Evolutionary conservation across 2,113 vertebrate species (phyloP).

Genomic region (Osmerus mordax): DNA sequence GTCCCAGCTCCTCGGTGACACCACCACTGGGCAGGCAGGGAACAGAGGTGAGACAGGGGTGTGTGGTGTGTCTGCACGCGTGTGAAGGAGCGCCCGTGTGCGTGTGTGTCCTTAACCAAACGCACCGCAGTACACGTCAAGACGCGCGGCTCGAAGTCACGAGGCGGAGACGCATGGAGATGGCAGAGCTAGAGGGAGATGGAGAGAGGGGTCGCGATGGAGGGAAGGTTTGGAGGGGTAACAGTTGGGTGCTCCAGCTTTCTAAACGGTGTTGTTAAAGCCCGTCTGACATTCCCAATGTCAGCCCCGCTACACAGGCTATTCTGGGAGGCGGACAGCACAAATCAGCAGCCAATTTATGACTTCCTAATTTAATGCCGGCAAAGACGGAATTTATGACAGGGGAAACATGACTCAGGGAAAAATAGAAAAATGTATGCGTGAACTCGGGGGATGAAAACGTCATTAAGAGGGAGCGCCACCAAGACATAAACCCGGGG

Average conservation of each 20-base stretch:
- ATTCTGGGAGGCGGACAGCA: slow-evolving; percentile 29
- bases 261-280: background rate
- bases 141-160: background rate
- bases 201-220: background rate
- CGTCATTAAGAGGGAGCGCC: slow-evolving; percentile 52
- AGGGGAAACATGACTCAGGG: slow-evolving; percentile 32
- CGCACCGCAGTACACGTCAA: background rate
- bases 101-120: background rate
- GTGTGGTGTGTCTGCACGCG: background rate
- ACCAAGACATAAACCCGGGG: slow-evolving; percentile 44
- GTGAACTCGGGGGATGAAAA: slow-evolving; percentile 39
- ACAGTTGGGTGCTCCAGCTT: background rate
- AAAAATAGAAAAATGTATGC: slow-evolving; percentile 38
- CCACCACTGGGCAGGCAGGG: slow-evolving; percentile 23
- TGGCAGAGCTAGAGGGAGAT: background rate
- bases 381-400: slow-evolving; percentile 40
- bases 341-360: slow-evolving; percentile 48
- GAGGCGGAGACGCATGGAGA: too few relatives aligned
- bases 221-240: background rate
- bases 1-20: slow-evolving; percentile 32
- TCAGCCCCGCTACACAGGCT: slow-evolving; percentile 23
- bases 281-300: slow-evolving; percentile 9
- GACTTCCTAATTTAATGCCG: slow-evolving; percentile 54
- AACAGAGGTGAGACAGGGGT: slow-evolving; percentile 2
- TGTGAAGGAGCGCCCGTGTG: background rate